Conservation (phyloP, 2,888 invertebrate genomes). For the Apamea crenata region DNA sequence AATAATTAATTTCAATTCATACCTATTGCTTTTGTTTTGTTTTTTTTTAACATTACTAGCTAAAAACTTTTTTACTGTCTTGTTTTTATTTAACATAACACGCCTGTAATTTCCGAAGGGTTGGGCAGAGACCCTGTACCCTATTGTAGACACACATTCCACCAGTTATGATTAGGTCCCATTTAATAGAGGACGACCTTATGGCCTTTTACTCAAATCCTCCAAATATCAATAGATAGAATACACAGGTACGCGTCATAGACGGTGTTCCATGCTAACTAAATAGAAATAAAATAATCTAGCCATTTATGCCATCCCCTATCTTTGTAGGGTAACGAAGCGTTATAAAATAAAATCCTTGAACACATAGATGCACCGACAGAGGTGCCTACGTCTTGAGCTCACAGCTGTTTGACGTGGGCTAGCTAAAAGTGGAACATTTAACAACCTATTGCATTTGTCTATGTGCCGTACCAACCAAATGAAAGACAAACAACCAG, state of each 20-base stretch:
- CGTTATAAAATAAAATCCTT: slow-evolving; percentile 15
- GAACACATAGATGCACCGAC: slow-evolving; percentile 35
- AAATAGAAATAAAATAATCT: background rate
- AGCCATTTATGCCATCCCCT: slow-evolving; percentile 21
- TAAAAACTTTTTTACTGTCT: too few relatives aligned
- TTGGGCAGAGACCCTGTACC: too few relatives aligned
- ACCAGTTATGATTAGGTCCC: background rate
- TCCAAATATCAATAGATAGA: background rate
- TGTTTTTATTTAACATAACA: too few relatives aligned
- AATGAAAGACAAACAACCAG: too few relatives aligned
- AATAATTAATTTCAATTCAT: too few relatives aligned
- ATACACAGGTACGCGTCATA: too few relatives aligned
- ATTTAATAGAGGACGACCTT: background rate
- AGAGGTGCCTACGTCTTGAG: slow-evolving; percentile 6
- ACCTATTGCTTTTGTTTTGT: too few relatives aligned
- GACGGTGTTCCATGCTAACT: background rate
- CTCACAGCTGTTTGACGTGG: background rate
- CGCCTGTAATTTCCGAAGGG: too few relatives aligned
- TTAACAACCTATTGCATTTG: background rate
- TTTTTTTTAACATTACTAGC: too few relatives aligned
- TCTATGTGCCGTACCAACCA: too few relatives aligned
- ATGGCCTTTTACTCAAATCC: background rate
- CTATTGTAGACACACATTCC: background rate
- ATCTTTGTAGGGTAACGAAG: slow-evolving; percentile 7
- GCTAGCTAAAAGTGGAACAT: background rate